phyloP scores from a whole-genome alignment of 64 coral and sea anemone genomes.

The Pocillopora verrucosa region DNA sequence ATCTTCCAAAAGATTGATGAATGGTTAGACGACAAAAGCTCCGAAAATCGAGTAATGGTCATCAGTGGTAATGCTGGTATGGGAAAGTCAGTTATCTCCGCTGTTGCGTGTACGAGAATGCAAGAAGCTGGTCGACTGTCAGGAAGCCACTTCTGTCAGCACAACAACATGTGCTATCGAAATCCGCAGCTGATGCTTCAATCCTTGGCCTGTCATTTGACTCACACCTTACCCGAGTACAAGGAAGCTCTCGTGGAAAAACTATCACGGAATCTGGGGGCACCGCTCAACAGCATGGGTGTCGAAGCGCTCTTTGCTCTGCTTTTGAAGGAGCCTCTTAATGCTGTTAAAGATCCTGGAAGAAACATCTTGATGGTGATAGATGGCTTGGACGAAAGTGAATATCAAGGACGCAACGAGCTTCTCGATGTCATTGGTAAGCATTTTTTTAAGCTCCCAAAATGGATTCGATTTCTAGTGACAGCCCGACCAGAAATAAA shows the following conservation, averaged over 20 bases:
- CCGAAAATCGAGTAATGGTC: background rate
- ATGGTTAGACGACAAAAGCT: background rate
- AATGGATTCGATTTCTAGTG: slow-evolving; percentile 24
- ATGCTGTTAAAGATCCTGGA: background rate
- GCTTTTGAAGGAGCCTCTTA: slow-evolving; percentile 48
- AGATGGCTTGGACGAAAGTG: slow-evolving; percentile 52
- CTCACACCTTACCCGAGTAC: background rate
- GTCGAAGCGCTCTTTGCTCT: slow-evolving; percentile 50
- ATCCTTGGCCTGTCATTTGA: background rate
- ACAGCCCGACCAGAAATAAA: slow-evolving; percentile 7
- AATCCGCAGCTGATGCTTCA: background rate
- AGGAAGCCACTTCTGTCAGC: background rate
- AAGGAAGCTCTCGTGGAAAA: background rate
- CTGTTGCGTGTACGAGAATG: background rate
- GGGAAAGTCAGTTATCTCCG: background rate
- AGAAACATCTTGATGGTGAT: slow-evolving; percentile 15
- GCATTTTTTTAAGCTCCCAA: slow-evolving; percentile 25
- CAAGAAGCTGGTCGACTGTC: slow-evolving; percentile 9
- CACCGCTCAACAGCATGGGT: background rate
- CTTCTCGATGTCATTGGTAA: background rate
- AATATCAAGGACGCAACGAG: background rate
- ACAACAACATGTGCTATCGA: background rate
- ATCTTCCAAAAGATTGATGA: background rate
- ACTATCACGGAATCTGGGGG: slow-evolving; percentile 23
- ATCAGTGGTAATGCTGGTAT: slow-evolving; percentile 9